Evolutionary conservation across 2,888 invertebrate species (phyloP), one percentile per base, ranked within the genome.

Genomic region (Metalampra italica): DNA sequence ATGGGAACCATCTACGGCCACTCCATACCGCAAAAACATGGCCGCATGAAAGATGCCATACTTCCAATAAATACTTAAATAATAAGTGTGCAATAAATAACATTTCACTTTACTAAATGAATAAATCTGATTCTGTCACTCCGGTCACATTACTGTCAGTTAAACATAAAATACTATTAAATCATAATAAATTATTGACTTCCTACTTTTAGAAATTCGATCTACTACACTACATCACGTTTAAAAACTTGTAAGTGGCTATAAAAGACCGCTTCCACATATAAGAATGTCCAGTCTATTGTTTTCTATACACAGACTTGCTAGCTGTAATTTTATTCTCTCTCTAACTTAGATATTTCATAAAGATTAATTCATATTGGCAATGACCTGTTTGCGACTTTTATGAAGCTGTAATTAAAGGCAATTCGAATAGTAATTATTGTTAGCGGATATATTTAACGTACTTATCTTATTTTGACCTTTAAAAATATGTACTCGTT

Each of bases 401-500:
- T 22, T 22, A 22, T 22, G 22, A 22, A 22, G 22, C 22, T 22
- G 22, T 22, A 2, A 22, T 22, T 22, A 22, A 3, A 22, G 22
- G 22, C 22, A 22, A 36, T 36, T 36, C n/a, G 36, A 3, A n/a
- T 9, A 12, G 15, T 7, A 14, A 40, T 40, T 40, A 40, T 40
- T 15, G 40, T 15, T 22, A 14, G 12, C 40, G 40, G 40, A 40
- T 40, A 40, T 12, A 15, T 40, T 2, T 11, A 40, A 7, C 14
- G 14, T 7, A 15, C 14, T n/a, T 40, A 40, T n/a, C 5, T 36
- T 40, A 15, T 11, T 4, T 11, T 40, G 48, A 39, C 48, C 48
- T 48, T 48, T 44, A 48, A 44, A 48, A 43, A 48, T 48, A 34
- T 48, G 14, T 40, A 40, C 15, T 8, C 3, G 15, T 14, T 40